Evolutionary conservation across 2,797 vertebrate genomes (phyloP).

Genomic region (Neosilurus hyrtlii): DNA sequence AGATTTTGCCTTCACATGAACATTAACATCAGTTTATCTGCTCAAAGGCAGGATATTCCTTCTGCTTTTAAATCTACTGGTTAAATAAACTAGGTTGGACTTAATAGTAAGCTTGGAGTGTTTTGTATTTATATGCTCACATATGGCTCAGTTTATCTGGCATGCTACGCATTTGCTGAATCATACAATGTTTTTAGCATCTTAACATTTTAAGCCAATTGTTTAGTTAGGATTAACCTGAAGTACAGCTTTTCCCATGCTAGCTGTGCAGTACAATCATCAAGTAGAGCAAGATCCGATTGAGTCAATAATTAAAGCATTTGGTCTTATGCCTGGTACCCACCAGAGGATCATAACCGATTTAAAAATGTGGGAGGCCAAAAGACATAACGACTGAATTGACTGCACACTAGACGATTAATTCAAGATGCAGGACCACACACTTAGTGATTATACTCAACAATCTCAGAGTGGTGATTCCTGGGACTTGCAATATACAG

Average conservation of each 20-base stretch:
- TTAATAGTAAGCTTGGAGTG: neutral
- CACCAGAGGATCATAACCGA: too few species aligned
- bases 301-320: neutral
- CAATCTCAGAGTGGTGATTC: too few species aligned
- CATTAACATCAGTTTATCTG: neutral
- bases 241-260: neutral
- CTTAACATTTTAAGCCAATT: neutral
- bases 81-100: neutral
- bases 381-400: too few species aligned
- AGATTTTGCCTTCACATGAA: constrained; percentile 1
- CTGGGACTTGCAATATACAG: too few species aligned
- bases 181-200: neutral
- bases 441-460: too few species aligned
- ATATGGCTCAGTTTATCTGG: neutral
- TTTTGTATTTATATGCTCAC: neutral
- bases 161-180: neutral
- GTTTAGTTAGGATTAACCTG: neutral
- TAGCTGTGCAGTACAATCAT: neutral
- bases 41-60: neutral
- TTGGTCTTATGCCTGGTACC: neutral
- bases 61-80: neutral
- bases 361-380: too few species aligned
- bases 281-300: neutral
- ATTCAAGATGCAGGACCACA: too few species aligned
- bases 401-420: too few species aligned